Evolutionary conservation across 2,888 invertebrate species (phyloP).

Genomic region (Hetaerina titia): DNA sequence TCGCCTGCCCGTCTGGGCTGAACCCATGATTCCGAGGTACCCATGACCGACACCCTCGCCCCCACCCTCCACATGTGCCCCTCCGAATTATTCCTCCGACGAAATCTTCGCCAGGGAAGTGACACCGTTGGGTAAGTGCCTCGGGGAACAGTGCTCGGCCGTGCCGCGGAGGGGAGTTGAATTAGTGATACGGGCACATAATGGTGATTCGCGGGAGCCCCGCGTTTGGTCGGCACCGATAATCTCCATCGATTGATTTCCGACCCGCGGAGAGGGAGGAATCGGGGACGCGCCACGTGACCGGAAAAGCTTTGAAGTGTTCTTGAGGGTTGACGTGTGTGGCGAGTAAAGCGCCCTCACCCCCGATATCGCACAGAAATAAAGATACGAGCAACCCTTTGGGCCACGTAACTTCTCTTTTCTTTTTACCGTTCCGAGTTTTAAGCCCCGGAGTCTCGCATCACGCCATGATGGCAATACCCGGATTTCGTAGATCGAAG

Average conservation of each 20-base stretch:
- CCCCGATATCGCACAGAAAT: background rate
- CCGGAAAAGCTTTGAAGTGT: no score
- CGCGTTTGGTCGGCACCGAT: background rate
- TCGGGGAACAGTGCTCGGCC: background rate
- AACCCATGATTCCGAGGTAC: background rate
- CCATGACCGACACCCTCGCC: background rate
- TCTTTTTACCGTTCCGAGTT: background rate
- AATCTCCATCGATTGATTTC: conserved; percentile 16
- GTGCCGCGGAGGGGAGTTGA: background rate
- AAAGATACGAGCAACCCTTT: background rate
- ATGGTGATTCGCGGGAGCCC: background rate
- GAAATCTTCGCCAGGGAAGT: background rate
- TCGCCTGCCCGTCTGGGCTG: background rate
- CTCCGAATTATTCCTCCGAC: background rate
- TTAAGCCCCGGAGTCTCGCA: background rate
- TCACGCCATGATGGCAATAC: background rate
- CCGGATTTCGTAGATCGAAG: background rate
- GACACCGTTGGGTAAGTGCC: background rate
- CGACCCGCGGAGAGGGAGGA: background rate
- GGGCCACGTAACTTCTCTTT: background rate
- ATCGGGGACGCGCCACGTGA: no score
- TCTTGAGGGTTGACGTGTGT: no score
- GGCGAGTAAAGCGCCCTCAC: no score
- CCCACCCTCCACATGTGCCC: background rate
- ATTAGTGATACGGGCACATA: background rate